Evolutionary conservation across 1,140 invertebrate species (phyloP), one percentile per base, ranked within the genome.

Genomic region (Brachionus rubens): DNA sequence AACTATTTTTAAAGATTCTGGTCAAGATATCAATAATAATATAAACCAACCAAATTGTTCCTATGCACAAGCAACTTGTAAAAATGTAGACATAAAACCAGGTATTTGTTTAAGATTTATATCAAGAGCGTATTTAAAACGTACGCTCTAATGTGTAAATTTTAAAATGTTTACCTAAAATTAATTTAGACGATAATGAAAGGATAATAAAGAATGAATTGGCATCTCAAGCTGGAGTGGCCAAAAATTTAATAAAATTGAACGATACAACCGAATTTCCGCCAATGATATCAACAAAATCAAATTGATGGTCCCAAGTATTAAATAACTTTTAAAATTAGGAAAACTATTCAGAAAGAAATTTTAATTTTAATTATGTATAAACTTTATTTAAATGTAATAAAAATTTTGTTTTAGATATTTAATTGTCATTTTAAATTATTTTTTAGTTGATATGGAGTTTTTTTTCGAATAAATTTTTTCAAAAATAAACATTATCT

Each of bases 1-100:
- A 46, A 46, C n/a, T 46, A 4, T 46, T 7, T 46, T 46, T 46
- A 46, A 46, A 46, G n/a, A 46, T 4, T 14, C 5, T 46, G 9
- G 43, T 7, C 2, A 7, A 5, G 33, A 46, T 46, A 46, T 14
- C n/a, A 46, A 65, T 36, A 65, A 65, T 65, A 21, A 65, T 3
- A n/a, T n/a, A n/a, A n/a, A n/a, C n/a, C n/a, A n/a, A n/a, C 24
- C 16, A 43, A 24, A 28, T 7, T 12, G 33, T 28, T 41, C 33
- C 10, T 65, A 65, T 65, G 59, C 59, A 65, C 33, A 65, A 65
- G 59, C 59, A 24, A 10, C 59, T 14, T 65, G 24, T 65, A 65
- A 65, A 65, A 65, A 65, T 43, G 41, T 65, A 28, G 43, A 46
- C 19, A 65, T 26, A 65, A 19, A 65, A 24, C 59, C 59, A 43